Evolutionary conservation across 2,113 vertebrate genomes (phyloP), one percentile per base, ranked within the genome.

Genomic region (Nyctibius bracteatus): DNA sequence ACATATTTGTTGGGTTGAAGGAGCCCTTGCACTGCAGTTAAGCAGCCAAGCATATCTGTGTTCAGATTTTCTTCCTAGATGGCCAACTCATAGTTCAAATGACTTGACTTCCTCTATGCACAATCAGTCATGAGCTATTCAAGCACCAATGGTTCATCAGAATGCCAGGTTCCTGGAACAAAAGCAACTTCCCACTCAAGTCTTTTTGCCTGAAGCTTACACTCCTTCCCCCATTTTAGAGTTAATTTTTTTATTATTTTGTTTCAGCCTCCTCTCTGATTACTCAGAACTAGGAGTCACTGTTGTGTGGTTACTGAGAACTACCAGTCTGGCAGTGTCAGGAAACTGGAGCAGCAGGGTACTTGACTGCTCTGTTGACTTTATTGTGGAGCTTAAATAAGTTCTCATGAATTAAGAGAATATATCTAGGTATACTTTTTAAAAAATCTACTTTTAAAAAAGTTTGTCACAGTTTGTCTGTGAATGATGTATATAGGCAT

Each of bases 11-110:
- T 59, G 89, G 91, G 39, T 37, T 74, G 47, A 67, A 85, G 52
- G 13, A 87, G 21, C 23, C 33, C 14, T 27, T 39, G 33, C 39
- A 16, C 21, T 65, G 31, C 52, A 59, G 33, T 22, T 2, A 18
- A 55, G 55, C 49, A 94, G 23, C 35, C 0, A 0, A 71, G 52
- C 1, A 0, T 70, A 10, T 81, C 30, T 70, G 17, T 65, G 39
- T 61, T 80, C 54, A 62, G 54, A 61, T 83, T 92, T 83, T 61
- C n/a, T 52, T 58, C 51, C 16, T 43, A n/a, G 51, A 46, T 28
- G 24, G 43, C 21, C 61, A 49, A 3, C 39, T 87, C 37, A 31
- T 3, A 46, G 43, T 17, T 86, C 57, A 81, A 65, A 78, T 51
- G 5, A 12, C 35, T 78, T 78, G 43, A 46, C 59, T 81, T 5